Percentiles rank a stretch among this genome's conserved stretches.
These are phyloP conservation scores for Tinea pellionella DNA, from an alignment of 2,888 invertebrate genomes.

Conservation along the genomic window DNA sequence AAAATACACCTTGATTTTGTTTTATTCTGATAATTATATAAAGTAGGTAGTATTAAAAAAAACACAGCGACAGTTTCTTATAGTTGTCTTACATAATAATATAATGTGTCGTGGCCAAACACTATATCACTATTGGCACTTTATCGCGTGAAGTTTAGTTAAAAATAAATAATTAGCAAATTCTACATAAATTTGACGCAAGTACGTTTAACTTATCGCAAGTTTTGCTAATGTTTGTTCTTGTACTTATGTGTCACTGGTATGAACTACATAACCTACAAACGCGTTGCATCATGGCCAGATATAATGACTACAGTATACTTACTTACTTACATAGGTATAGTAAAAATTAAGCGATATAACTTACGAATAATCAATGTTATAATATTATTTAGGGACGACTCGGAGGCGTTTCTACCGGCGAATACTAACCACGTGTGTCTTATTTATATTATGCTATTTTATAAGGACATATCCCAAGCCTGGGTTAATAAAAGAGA, in stretches of 20 bases:
- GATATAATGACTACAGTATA: constrained; percentile 30
- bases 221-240: background rate
- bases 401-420: too few species aligned
- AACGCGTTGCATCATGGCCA: constrained; percentile 41
- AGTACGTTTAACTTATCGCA: background rate
- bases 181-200: background rate
- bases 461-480: too few species aligned
- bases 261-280: constrained; percentile 20
- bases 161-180: background rate
- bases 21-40: background rate
- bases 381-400: constrained; percentile 8
- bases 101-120: too few species aligned
- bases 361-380: constrained; percentile 27
- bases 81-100: too few species aligned
- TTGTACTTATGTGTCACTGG: constrained; percentile 15
- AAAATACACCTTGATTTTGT: background rate
- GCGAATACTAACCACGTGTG: too few species aligned
- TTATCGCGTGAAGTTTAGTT: too few species aligned
- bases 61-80: too few species aligned
- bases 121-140: too few species aligned
- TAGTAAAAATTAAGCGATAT: constrained; percentile 25
- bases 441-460: too few species aligned
- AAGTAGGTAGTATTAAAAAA: too few species aligned
- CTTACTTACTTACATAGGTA: too few species aligned
- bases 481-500: too few species aligned